Evolutionary conservation across 2,113 vertebrate genomes (phyloP).

Genomic region (Oncorhynchus kisutch): DNA sequence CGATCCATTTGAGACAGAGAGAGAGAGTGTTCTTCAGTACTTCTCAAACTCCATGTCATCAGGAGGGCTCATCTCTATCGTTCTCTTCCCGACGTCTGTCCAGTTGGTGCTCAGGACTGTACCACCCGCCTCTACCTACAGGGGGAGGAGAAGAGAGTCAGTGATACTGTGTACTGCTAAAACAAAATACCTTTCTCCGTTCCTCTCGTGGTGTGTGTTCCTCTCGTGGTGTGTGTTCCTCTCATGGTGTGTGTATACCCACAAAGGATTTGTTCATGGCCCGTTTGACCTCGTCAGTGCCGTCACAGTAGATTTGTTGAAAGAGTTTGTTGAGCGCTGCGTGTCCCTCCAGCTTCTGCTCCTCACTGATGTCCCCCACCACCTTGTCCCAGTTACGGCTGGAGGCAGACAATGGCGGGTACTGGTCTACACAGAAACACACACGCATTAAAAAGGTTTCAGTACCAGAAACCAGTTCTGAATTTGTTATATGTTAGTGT

Average conservation of each 20-base stretch:
- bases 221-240: too few species aligned
- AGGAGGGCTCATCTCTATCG: constrained; percentile 92
- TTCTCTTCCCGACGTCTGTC: constrained; percentile 91
- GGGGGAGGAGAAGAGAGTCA: background rate
- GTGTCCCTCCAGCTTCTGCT: constrained; percentile 95
- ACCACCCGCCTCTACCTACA: constrained; percentile 96
- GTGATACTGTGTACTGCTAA: too few species aligned
- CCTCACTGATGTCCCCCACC: constrained; percentile 87
- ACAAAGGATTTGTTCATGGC: constrained; percentile 99
- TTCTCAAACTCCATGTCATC: constrained; percentile 94
- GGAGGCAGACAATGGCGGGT: constrained; percentile 87
- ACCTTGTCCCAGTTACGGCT: constrained; percentile 93
- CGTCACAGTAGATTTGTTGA: constrained; percentile 85
- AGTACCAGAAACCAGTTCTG: background rate
- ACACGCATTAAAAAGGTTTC: too few species aligned
- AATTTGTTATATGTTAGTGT: too few species aligned
- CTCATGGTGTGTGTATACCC: constrained; percentile 60
- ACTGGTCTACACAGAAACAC: constrained; percentile 67
- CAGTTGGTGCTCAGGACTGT: constrained; percentile 99
- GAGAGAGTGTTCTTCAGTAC: constrained; percentile 59
- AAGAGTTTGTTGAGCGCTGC: constrained; percentile 96
- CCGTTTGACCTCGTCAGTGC: constrained; percentile 91
- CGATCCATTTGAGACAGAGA: background rate
- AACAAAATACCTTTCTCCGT: too few species aligned
- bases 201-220: too few species aligned